These are phyloP conservation scores for Subacronicta megacephala DNA, from an alignment of 2,888 invertebrate species.

Conservation along the genomic window DNA sequence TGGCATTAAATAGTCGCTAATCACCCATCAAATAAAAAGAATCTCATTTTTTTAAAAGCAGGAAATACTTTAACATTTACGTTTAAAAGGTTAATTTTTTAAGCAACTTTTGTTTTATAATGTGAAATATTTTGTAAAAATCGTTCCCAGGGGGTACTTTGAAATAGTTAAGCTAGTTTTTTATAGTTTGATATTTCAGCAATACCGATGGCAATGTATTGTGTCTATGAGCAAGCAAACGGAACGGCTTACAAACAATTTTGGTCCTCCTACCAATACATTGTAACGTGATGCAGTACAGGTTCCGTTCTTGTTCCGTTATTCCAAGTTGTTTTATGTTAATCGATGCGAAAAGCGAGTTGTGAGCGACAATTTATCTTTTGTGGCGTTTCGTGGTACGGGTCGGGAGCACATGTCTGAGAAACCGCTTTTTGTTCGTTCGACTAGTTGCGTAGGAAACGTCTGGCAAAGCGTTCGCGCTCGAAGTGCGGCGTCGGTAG, in stretches of 20 bases:
- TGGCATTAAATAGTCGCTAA: too few relatives aligned
- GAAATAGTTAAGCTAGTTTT: constrained; percentile 13
- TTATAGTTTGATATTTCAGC: constrained; percentile 36
- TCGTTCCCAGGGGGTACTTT: neutral
- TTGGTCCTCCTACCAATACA: constrained; percentile 32
- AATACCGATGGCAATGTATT: constrained; percentile 22
- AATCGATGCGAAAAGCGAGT: constrained; percentile 20
- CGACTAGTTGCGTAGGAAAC: constrained; percentile 49
- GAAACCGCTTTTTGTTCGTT: constrained; percentile 31
- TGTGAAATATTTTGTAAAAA: neutral
- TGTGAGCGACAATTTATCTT: constrained; percentile 18
- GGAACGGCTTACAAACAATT: constrained; percentile 43
- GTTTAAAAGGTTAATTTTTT: too few relatives aligned
- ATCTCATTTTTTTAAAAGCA: too few relatives aligned
- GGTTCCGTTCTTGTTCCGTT: constrained; percentile 12
- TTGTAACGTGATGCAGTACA: constrained; percentile 3
- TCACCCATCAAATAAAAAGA: too few relatives aligned
- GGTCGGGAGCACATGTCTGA: constrained; percentile 48
- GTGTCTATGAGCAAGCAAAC: constrained; percentile 27
- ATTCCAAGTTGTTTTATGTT: constrained; percentile 1
- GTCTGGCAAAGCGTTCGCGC: constrained; percentile 31
- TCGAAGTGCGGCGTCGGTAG: constrained; percentile 11
- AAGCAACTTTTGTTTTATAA: too few relatives aligned
- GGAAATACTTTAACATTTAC: too few relatives aligned
- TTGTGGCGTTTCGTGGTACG: constrained; percentile 35